Base-by-base conservation (phyloP, 2,113 vertebrate genomes). In the Chlorodrepanis virens region DNA sequence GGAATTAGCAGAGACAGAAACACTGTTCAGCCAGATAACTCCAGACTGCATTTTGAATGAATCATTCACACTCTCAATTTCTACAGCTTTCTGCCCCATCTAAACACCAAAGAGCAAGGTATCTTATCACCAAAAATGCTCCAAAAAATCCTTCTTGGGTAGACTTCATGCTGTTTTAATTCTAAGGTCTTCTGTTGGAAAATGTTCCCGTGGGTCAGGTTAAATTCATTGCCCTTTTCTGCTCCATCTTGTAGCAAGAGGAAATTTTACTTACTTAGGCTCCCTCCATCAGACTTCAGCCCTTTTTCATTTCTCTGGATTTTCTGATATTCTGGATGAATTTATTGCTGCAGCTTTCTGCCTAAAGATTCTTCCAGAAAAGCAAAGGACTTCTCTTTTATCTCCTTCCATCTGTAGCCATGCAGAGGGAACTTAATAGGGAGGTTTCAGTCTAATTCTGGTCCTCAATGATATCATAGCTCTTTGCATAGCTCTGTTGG, bases 171-270 rank as follows among this genome's bases (percentile, higher is more conserved):
- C 13, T 21, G 5, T 18, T 85, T 80, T n/a, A 69, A 27, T 77
- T 72, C 15, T 45, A 11, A 28, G 39, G 4, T 72, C 15, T 64
- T 92, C 47, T 27, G 42, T 0, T 71, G 21, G 44, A 84, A 91
- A 56, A 14, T 14, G 20, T 70, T 39, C 11, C 22, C 0, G 0
- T n/a, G 16, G 2, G 4, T 40, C 18, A 59, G 14, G 50, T 49
- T 22, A 47, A 83, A 90, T 29, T 65, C 17, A 45, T 12, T 83
- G 6, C 6, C 50, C 9, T 70, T 81, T 83, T 80, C 28, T 72
- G 9, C 33, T 69, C 45, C 13, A 21, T 78, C 70, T 37, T 79
- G 8, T 76, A 68, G 8, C 27, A 75, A 79, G 19, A 85, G 20
- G 10, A 68, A 93, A 60, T 44, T 47, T 35, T 49, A 14, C 18